Evolutionary conservation across 2,888 invertebrate species (phyloP), one percentile per base, ranked within the genome.

Genomic region (Papilio elwesi): DNA sequence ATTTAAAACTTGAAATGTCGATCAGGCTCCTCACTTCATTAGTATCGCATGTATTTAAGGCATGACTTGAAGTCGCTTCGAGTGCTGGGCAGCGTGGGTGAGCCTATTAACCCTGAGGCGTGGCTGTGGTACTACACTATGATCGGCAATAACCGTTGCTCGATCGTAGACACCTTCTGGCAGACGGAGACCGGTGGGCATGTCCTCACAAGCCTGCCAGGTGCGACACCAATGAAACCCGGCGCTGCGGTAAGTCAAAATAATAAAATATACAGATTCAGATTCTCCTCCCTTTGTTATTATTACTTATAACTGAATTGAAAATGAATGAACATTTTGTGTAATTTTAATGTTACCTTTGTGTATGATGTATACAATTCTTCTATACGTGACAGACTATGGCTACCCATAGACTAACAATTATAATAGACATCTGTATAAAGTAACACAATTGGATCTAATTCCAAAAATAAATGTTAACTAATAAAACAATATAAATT

Each of bases 151-250:
- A 95, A 95, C 64, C 96, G 95, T 76, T 98, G 98, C 90, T 98
- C 99, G 71, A 97, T 99, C 83, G 98, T 97, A 0, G 99, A 99
- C 87, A 99, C 99, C 0, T 99, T 98, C 92, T 99, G 99, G 99
- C 99, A 99, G 93, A 99, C 99, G 0, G 99, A 99, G 94, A 99
- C 99, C 7, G 99, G 99, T 10, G 99, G 99, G 0, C 99, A 99
- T 91, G 98, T 99, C 26, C 95, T 99, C 64, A 98, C 99, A 51
- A 98, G 99, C 49, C 91, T 99, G 68, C 99, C 99, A 0, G 99
- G 99, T 26, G 98, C 98, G 26, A 99, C 98, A 2, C 98, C 98
- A 13, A 98, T 98, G 96, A 99, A 99, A 90, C 99, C 99, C 0
- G 99, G 99, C 74, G 97, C 99, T 73, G 99, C 99, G 76, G 98